Evolutionary conservation across 2,888 invertebrate species (phyloP), one percentile per base, ranked within the genome.

Genomic region (Chloroclysta siterata): DNA sequence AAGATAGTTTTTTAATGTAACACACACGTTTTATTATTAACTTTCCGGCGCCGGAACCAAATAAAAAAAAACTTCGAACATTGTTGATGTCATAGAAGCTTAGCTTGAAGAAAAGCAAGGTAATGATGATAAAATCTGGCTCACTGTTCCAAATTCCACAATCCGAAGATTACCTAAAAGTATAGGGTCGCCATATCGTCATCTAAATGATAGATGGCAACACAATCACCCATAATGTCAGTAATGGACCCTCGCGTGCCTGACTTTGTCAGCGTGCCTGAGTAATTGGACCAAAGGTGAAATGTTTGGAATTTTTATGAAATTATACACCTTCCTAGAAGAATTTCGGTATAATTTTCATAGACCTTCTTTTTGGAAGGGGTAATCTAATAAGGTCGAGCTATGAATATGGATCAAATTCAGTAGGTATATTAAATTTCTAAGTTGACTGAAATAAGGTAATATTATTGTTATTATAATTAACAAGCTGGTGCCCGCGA

Each of bases 221-320:
- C 55, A 57, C 59, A 64, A 59, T 66, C 47, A 53, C 56, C 56
- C 48, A 44, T 61, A 63, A 63, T 66, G 44, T 17, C 28, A 41
- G 58, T 59, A 58, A 58, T 57, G 44, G 15, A 13, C 33, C 28
- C 64, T 71, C 68, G 71, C 71, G 70, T 69, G 73, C 61, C 64
- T 47, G 69, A 62, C 58, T 60, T 48, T 63, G 75, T 66, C 73
- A 63, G 72, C 72, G 79, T 81, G 70, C 82, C 76, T 42, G 48
- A 68, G 76, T 85, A 85, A 84, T 83, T 80, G 83, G 63, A 70
- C 74, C 63, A 66, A 71, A 67, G 72, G 66, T 73, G 67, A 74
- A 79, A 84, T 84, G 75, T 72, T 77, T 78, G 67, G 72, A 73
- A 84, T 84, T 69, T 77, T 80, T 82, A 71, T 65, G 42, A 84